These are phyloP conservation scores for Syncerus caffer DNA, from an alignment of 2,797 vertebrate species.

Conservation along the genomic window DNA sequence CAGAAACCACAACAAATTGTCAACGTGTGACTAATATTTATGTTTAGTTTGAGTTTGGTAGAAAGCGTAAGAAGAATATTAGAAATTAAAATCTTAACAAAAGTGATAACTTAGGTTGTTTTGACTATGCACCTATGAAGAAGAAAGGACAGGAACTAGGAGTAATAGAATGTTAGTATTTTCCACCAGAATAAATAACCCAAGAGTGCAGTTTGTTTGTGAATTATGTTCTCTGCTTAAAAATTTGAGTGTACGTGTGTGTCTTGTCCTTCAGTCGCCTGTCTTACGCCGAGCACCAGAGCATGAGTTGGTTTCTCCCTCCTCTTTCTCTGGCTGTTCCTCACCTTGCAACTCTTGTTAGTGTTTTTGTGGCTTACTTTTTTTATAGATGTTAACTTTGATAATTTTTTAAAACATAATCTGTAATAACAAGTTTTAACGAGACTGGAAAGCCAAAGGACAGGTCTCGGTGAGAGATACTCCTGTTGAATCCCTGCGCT, in stretches of 20 bases:
- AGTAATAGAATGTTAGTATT: neutral
- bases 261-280: neutral
- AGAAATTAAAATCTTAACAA: neutral
- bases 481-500: neutral
- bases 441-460: neutral
- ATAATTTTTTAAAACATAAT: neutral
- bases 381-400: neutral
- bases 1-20: constrained; percentile 16
- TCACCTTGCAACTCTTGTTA: neutral
- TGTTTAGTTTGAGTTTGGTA: constrained; percentile 25
- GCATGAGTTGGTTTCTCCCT: neutral
- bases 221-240: neutral
- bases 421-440: constrained; percentile 6
- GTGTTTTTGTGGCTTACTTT: neutral
- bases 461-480: neutral
- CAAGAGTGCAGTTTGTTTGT: neutral
- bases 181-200: neutral
- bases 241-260: neutral
- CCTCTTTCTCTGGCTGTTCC: neutral
- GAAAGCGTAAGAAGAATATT: constrained; percentile 14
- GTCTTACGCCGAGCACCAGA: neutral
- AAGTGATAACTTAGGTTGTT: neutral
- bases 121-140: neutral
- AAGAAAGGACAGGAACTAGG: neutral
- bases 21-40: neutral